A percentile compares a stretch with the other conserved stretches of the same genome.
Evolutionary conservation across 2,888 invertebrate genomes (phyloP).

Genomic region (Ischnura elegans): DNA sequence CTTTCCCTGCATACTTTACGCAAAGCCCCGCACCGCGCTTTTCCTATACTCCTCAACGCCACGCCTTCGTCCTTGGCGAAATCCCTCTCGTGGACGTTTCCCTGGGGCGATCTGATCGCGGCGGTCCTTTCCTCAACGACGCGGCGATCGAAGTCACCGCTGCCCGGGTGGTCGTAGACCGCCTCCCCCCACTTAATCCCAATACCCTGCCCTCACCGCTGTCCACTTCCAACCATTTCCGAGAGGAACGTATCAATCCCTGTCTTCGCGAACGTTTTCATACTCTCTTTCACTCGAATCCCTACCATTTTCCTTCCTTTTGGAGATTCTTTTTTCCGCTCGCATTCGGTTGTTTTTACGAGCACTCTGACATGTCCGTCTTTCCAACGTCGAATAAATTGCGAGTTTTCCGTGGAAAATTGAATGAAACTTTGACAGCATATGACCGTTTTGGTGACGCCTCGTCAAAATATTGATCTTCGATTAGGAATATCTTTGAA

Average conservation of each 20-base stretch:
- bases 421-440: background rate
- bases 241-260: background rate
- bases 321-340: background rate
- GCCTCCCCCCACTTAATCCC: background rate
- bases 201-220: background rate
- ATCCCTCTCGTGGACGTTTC: too few species aligned
- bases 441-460: background rate
- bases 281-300: background rate
- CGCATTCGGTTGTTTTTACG: background rate
- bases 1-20: too few species aligned
- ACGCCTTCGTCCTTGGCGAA: too few species aligned
- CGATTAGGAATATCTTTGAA: too few species aligned
- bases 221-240: background rate
- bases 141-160: background rate
- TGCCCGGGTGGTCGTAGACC: background rate
- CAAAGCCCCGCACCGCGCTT: too few species aligned
- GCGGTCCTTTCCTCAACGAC: background rate
- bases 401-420: background rate
- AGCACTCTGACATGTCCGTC: background rate
- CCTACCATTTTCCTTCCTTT: background rate
- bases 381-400: background rate
- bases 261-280: background rate
- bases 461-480: too few species aligned
- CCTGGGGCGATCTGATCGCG: too few species aligned
- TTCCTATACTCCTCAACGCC: too few species aligned